Evolutionary conservation across 2,888 invertebrate species (phyloP), one percentile per base, ranked within the genome.

Genomic region (Dendrolimus pini): DNA sequence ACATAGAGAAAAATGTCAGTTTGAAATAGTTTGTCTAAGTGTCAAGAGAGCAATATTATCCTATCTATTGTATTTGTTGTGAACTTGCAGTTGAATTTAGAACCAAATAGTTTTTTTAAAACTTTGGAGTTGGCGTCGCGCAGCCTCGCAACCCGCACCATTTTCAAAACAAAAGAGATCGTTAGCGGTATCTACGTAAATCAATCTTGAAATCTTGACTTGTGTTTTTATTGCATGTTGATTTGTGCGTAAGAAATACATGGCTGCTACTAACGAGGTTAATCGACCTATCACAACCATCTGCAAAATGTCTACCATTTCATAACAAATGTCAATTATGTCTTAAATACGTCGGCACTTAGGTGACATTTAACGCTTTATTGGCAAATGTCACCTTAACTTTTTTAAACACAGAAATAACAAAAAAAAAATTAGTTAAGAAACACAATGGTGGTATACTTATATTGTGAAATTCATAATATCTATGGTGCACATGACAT

Each of bases 111-210:
- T 41, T 41, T 18, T 41, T 54, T 30, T 7, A 41, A 41, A 52
- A 3, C 30, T 30, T 30, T 53, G 41, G 59, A 59, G 42, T 56
- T 57, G 59, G 58, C 61, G 61, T 30, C 58, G 53, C 30, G 55
- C 53, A 41, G 57, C 57, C 58, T 59, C 54, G 59, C 52, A 53
- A 9, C 30, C 42, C 9, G 41, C 52, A 53, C 41, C 14, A 56
- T 62, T 63, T 52, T 55, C 57, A 59, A 64, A 66, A 61, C 60
- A 59, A 57, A 61, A 47, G 47, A 47, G 47, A 47, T 47, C 47
- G 12, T 47, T 47, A 47, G 47, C 47, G 12, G 9, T 47, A 47
- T 47, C 47, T 47, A 47, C 47, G 9, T 12, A 47, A 47, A 47
- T 47, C 47, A 47, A 47, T 47, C 47, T 47, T 10, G 47, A 47